Percentiles rank a stretch among this genome's conserved stretches.
Evolutionary conservation across 23 tunicate genomes (phyloP).

Genomic region (Phallusia fumigata): DNA sequence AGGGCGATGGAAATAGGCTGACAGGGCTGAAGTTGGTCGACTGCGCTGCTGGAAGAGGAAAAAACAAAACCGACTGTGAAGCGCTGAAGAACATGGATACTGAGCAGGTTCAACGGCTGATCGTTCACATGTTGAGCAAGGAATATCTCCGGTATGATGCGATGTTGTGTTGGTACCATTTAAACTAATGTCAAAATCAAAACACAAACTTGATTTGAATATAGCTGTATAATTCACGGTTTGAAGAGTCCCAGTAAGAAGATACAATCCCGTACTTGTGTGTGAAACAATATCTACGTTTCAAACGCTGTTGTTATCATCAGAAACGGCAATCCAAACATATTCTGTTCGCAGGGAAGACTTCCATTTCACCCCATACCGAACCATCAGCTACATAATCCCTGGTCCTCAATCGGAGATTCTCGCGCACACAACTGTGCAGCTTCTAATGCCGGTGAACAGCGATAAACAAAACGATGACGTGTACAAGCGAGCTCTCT

Average conservation of each 20-base stretch:
- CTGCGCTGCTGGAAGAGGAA: constrained; percentile 60
- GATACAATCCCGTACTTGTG: no score
- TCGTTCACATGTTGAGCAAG: constrained; percentile 56
- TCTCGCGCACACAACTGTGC: background rate
- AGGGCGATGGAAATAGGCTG: constrained; percentile 48
- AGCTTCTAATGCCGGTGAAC: background rate
- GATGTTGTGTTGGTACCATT: no score
- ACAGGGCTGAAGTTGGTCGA: constrained; percentile 77
- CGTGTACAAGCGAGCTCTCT: background rate
- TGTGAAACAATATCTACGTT: no score
- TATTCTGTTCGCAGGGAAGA: constrained; percentile 62
- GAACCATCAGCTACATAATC: constrained; percentile 71
- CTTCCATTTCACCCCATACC: constrained; percentile 90
- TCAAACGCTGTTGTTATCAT: no score
- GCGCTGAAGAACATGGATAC: constrained; percentile 25
- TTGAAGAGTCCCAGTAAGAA: no score
- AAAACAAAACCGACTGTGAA: constrained; percentile 31
- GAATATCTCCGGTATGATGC: constrained; percentile 43
- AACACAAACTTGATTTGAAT: no score
- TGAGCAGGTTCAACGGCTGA: constrained; percentile 29
- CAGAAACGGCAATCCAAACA: no score
- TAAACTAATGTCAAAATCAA: no score
- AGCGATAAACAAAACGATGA: background rate
- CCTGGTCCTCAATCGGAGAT: constrained; percentile 36
- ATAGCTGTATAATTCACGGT: no score